A percentile compares a stretch with the other conserved stretches of the same genome.
Evolutionary conservation across 2,797 vertebrate genomes (phyloP).

Genomic region (Cyprinella venusta): DNA sequence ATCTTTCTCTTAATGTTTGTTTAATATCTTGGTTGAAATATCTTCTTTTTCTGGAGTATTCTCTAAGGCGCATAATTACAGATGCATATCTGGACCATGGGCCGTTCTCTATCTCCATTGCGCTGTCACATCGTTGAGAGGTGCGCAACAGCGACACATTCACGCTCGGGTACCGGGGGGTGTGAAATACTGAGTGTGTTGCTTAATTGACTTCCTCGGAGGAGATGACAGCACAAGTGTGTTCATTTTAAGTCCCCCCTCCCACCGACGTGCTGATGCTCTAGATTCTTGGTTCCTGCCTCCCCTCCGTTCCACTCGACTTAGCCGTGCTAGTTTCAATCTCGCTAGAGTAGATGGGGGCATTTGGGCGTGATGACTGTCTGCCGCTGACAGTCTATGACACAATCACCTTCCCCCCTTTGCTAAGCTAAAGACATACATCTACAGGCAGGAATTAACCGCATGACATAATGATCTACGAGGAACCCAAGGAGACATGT

Average conservation of each 20-base stretch:
- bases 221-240: conserved; percentile 56
- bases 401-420: conserved; percentile 60
- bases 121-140: conserved; percentile 16
- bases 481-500: conserved; percentile 14
- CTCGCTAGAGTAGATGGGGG: conserved; percentile 71
- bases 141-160: conserved; percentile 28
- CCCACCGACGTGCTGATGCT: conserved; percentile 56
- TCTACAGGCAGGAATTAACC: conserved; percentile 60
- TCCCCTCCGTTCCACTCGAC: conserved; percentile 73
- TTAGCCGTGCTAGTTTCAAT: conserved; percentile 73
- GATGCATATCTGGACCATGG: conserved; percentile 39
- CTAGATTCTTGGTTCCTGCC: conserved; percentile 62
- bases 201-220: conserved; percentile 59
- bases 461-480: conserved; percentile 52
- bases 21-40: conserved; percentile 45
- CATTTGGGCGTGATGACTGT: conserved; percentile 79
- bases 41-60: conserved; percentile 26
- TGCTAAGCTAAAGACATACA: conserved; percentile 43
- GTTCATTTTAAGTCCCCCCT: conserved; percentile 41
- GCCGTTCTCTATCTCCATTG: conserved; percentile 19
- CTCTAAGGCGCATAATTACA: conserved; percentile 46
- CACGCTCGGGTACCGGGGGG: conserved; percentile 31
- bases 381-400: conserved; percentile 72
- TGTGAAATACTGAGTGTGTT: conserved; percentile 53
- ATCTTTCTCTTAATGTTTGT: conserved; percentile 45